Base-by-base conservation (phyloP, 2,113 vertebrate genomes). In the Hippocampus barbouri region DNA sequence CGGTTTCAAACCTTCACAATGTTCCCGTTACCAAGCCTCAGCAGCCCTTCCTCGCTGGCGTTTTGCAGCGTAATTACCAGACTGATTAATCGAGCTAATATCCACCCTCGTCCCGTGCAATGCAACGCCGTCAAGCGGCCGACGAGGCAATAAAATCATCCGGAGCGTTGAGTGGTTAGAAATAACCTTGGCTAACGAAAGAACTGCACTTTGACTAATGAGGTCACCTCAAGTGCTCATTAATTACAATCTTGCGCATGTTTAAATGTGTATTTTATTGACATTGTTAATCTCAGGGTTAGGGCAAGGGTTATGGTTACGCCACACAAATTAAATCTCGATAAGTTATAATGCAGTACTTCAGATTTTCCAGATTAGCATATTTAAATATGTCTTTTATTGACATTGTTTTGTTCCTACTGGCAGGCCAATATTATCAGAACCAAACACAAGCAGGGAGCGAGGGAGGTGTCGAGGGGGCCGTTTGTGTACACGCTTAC, bases 161-260 rank as follows among this genome's bases (percentile, higher is more conserved):
- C 43, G 14, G 15, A 5, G 14, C n/a, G 14, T 47, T 12, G 43
- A 8, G 82, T 88, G 84, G 88, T 90, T 84, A 90, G 78, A 75
- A 87, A 89, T 86, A 86, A 74, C 82, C 82, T 86, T 61, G 20
- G 69, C 79, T 88, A 90, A 91, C 84, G 86, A 88, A 85, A 87
- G 70, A 87, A 85, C 88, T 87, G 83, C 72, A 79, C 76, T 77
- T 82, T 75, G 18, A 56, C 86, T 91, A 91, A 91, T 85, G 81
- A 89, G 82, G 77, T 84, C 75, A 78, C 66, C 79, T 90, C 89
- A 91, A 90, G 89, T 83, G 80, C 67, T 68, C 75, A 69, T 84
- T 91, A 84, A 87, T 91, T 91, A 87, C 14, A 34, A 61, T 15
- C 56, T 27, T 11, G 53, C 56, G 15, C 56, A 7, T 18, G 18